Base-by-base conservation (phyloP, 1,140 invertebrate species). In the Microplitis mediator region DNA sequence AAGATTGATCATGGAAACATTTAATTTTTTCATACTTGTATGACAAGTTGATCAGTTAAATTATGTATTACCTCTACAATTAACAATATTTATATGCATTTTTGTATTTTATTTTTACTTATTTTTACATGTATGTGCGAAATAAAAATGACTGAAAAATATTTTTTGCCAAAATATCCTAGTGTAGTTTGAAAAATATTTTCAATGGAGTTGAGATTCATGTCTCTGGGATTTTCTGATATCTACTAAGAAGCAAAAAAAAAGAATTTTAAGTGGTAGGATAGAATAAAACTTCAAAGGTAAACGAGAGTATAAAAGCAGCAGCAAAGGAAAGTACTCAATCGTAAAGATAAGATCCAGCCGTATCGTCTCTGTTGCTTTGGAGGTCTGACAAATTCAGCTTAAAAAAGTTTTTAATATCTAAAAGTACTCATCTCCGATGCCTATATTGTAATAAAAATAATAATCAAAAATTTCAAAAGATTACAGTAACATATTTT, bases 221-320 rank as follows among this genome's bases (percentile, higher is more conserved):
- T 58, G 9, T 58, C 8, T 9, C 4, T n/a, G 16, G n/a, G n/a
- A n/a, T n/a, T n/a, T 34, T 67, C 23, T 14, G 34, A n/a, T 50
- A 8, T 4, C 39, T 23, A 50, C 8, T 64, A 35, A 31, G 31
- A 11, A 62, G 60, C 23, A 32, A 31, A 54, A 72, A 31, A 45
- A 39, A 58, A 32, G 32, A 54, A 16, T 56, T 64, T 71, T n/a
- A 50, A 3, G 13, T 23, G 50, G 34, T 66, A 9, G 56, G 51
- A 72, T 61, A 11, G 61, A 72, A 72, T 67, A 39, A 67, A 66
- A 67, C 71, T 72, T 72, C 71, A 72, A 72, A 72, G 64, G 63
- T 23, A 61, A 58, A 62, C 23, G 52, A 16, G 35, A 14, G 8
- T 32, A 45, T 68, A 50, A 60, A 60, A 62, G 51, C 6, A 54